Evolutionary conservation across 2,888 invertebrate genomes (phyloP).

Genomic region (Hypercompe scribonia): DNA sequence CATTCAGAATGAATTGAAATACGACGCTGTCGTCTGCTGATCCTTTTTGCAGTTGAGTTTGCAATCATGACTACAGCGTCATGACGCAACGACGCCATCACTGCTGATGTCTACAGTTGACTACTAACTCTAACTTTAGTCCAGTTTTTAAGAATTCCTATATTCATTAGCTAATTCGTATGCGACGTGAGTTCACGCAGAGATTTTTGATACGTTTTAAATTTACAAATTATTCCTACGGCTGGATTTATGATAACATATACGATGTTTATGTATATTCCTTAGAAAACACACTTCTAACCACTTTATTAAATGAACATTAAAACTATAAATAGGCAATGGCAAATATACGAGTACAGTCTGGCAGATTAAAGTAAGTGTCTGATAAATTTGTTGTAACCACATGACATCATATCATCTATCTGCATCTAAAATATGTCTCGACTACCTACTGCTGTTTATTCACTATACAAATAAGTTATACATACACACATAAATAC

Average conservation of each 20-base stretch:
- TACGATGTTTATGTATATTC: too few species aligned
- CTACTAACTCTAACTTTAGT: too few species aligned
- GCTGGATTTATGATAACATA: not conserved
- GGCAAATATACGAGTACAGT: not conserved
- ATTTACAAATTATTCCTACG: not conserved
- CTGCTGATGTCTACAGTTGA: too few species aligned
- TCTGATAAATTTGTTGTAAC: constrained; percentile 5
- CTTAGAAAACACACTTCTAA: not conserved
- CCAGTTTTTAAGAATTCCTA: too few species aligned
- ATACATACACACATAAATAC: too few species aligned
- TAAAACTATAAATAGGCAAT: not conserved
- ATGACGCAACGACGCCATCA: too few species aligned
- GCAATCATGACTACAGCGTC: too few species aligned
- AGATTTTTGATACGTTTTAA: too few species aligned
- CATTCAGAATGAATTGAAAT: too few species aligned
- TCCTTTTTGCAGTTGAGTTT: too few species aligned
- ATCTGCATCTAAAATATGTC: not conserved
- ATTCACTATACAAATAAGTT: too few species aligned
- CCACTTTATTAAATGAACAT: not conserved
- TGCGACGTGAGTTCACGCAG: not conserved
- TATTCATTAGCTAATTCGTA: not conserved
- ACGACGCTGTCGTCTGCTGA: too few species aligned
- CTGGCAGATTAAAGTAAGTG: not conserved
- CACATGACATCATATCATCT: not conserved
- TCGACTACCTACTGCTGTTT: not conserved